Evolutionary conservation across 1,140 invertebrate genomes (phyloP).

Genomic region (Cotesia typhae): DNA sequence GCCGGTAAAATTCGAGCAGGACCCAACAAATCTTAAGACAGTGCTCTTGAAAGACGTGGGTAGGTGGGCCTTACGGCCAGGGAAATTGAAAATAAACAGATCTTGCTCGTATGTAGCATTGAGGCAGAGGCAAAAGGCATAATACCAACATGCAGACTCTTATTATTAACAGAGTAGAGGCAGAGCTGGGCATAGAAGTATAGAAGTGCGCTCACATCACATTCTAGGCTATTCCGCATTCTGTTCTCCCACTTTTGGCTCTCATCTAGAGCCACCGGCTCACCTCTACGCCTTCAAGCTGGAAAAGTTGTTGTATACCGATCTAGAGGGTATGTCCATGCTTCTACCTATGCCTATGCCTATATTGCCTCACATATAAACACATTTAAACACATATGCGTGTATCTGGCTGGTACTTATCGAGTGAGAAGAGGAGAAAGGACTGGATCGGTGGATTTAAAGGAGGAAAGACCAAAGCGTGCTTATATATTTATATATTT

Average conservation of each 20-base stretch:
- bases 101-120: too few species aligned
- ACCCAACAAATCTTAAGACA: too few species aligned
- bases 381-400: too few species aligned
- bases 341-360: too few species aligned
- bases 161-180: neutral
- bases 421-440: neutral
- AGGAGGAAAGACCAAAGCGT: neutral
- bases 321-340: slow-evolving; percentile 32
- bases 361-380: too few species aligned
- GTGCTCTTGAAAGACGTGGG: too few species aligned
- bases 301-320: slow-evolving; percentile 55
- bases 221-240: slow-evolving; percentile 69
- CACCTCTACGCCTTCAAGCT: slow-evolving; percentile 56
- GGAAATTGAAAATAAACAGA: too few species aligned
- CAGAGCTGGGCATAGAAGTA: slow-evolving; percentile 12
- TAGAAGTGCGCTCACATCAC: slow-evolving; percentile 61
- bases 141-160: too few species aligned
- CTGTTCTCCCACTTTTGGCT: slow-evolving; percentile 61
- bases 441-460: slow-evolving; percentile 1
- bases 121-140: too few species aligned
- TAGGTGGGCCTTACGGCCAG: too few species aligned
- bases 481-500: neutral
- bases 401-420: too few species aligned
- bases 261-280: slow-evolving; percentile 43
- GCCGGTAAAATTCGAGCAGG: too few species aligned